phyloP scores from a whole-genome alignment of 1,140 invertebrate genomes.

The Planococcus citri region DNA sequence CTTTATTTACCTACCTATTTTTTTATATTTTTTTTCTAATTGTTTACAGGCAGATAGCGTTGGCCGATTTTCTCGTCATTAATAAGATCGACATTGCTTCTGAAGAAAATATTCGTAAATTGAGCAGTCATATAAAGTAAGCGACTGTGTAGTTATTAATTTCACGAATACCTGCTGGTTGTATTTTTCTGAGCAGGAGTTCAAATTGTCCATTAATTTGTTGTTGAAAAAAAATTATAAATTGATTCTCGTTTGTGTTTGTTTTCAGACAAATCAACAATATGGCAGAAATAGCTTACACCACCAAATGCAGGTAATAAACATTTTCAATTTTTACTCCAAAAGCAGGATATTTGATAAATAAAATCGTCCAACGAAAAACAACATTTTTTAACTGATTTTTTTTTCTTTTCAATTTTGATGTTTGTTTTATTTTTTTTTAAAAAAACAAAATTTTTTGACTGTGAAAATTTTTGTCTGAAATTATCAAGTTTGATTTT shows the following conservation, averaged over 20 bases:
- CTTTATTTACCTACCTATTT: too few relatives aligned
- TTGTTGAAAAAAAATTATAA: not conserved
- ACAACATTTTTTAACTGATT: too few relatives aligned
- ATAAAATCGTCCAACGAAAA: too few relatives aligned
- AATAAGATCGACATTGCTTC: conserved; percentile 31
- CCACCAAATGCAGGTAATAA: conserved; percentile 25
- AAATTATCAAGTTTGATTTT: too few relatives aligned
- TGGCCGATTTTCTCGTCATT: conserved; percentile 31
- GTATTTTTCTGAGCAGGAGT: too few relatives aligned
- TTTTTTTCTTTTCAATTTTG: conserved; percentile 15
- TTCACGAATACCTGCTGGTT: too few relatives aligned
- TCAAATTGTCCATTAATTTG: too few relatives aligned
- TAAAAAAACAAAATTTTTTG: too few relatives aligned
- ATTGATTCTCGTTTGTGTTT: not conserved
- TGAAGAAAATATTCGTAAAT: conserved; percentile 9
- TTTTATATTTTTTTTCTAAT: not conserved
- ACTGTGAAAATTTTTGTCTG: too few relatives aligned
- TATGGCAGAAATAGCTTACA: conserved; percentile 22
- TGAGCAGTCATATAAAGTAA: conserved; percentile 26
- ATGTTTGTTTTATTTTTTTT: not conserved
- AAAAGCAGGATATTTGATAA: too few relatives aligned
- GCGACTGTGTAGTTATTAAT: not conserved
- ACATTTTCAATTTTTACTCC: too few relatives aligned
- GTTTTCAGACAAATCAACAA: conserved; percentile 24
- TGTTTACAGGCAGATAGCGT: conserved; percentile 31